These are phyloP conservation scores for Drosophila neonasuta DNA, from an alignment of 2,888 invertebrate species.

Conservation along the genomic window DNA sequence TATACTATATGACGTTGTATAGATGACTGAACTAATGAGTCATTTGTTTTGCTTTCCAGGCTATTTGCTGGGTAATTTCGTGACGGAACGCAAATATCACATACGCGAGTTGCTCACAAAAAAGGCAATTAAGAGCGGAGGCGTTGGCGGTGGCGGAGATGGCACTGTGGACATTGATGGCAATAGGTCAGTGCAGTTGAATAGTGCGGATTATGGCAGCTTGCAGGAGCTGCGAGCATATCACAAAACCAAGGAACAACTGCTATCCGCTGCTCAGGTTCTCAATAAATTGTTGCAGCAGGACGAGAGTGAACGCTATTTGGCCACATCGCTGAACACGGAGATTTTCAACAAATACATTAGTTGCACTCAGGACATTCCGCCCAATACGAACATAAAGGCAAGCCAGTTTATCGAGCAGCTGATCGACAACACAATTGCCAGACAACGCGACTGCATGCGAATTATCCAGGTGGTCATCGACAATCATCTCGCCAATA, in stretches of 20 bases:
- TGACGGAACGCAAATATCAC: constrained; percentile 80
- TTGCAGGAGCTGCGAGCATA: constrained; percentile 80
- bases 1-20: neutral
- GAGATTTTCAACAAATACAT: constrained; percentile 81
- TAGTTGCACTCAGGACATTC: constrained; percentile 80
- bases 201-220: constrained; percentile 76
- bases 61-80: constrained; percentile 82
- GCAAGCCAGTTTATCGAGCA: constrained; percentile 79
- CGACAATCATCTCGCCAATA: constrained; percentile 76
- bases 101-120: constrained; percentile 77
- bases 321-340: constrained; percentile 79
- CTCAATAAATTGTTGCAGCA: constrained; percentile 72
- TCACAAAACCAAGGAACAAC: constrained; percentile 77
- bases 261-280: constrained; percentile 75
- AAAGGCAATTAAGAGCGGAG: constrained; percentile 57
- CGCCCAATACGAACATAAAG: constrained; percentile 79
- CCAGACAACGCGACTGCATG: constrained; percentile 79
- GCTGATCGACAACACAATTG: constrained; percentile 79
- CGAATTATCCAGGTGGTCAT: constrained; percentile 79
- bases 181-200: constrained; percentile 68
- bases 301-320: constrained; percentile 72
- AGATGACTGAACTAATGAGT: constrained; percentile 54
- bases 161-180: constrained; percentile 35
- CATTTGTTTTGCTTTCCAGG: constrained; percentile 68
- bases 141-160: constrained; percentile 24